These are phyloP conservation scores for Antheraea assamensis DNA, from an alignment of 2,888 invertebrate species.

Conservation along the genomic window DNA sequence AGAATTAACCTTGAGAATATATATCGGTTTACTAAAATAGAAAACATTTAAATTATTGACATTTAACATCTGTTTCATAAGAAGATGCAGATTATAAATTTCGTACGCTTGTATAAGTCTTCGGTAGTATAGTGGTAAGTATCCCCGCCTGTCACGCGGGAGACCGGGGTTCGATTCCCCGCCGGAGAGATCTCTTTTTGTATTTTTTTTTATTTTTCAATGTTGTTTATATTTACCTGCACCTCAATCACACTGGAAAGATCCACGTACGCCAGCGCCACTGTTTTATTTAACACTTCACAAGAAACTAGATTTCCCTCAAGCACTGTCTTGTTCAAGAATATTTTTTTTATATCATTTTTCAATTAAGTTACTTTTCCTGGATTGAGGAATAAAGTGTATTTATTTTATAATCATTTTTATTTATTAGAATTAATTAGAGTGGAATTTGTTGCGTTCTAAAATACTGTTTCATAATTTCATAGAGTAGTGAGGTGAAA, in stretches of 20 bases:
- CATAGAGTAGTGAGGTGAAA: constrained; percentile 58
- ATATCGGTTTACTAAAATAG: not conserved
- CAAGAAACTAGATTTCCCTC: constrained; percentile 35
- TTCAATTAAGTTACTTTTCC: not conserved
- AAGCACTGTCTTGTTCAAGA: constrained; percentile 16
- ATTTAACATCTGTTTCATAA: not conserved
- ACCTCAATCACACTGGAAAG: constrained; percentile 89
- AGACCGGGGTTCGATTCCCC: constrained; percentile 84
- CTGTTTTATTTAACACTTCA: constrained; percentile 67
- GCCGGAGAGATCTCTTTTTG: constrained; percentile 68
- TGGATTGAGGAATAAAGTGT: not conserved
- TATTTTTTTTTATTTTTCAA: constrained; percentile 21
- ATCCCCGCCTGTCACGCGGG: constrained; percentile 83
- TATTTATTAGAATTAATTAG: constrained; percentile 5
- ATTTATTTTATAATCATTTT: not conserved
- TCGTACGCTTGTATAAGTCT: constrained; percentile 32
- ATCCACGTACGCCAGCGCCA: constrained; percentile 89
- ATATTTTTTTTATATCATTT: not conserved
- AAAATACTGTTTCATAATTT: constrained; percentile 13
- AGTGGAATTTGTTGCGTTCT: not conserved
- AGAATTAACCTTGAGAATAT: too few relatives aligned
- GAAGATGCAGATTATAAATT: constrained; percentile 20
- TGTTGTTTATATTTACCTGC: constrained; percentile 78
- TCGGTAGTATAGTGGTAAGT: constrained; percentile 83
- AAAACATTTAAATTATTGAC: too few relatives aligned